phyloP scores from a whole-genome alignment of 2,113 vertebrate species.

The Atherinomorus stipes region DNA sequence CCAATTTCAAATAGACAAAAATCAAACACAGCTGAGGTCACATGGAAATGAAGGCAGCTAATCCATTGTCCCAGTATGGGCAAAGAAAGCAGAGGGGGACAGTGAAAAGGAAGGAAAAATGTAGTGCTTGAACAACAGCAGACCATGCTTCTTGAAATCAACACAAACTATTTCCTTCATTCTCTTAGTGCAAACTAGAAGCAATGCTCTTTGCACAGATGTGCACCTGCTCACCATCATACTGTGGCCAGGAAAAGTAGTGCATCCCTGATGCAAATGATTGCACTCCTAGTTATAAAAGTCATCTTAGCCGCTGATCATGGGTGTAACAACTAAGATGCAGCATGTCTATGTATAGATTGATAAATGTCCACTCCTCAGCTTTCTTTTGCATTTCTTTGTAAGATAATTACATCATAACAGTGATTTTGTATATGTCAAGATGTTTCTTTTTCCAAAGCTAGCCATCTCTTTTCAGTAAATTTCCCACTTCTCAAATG shows the following conservation, averaged over 20 bases:
- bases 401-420: slow-evolving; percentile 34
- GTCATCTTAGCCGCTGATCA: slow-evolving; percentile 17
- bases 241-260: neutral
- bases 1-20: slow-evolving; percentile 78
- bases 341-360: neutral
- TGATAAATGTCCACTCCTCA: slow-evolving; percentile 12
- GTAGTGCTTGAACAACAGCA: slow-evolving; percentile 21
- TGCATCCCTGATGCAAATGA: slow-evolving; percentile 12
- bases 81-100: slow-evolving; percentile 45
- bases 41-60: slow-evolving; percentile 47
- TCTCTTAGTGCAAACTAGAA: slow-evolving; percentile 18
- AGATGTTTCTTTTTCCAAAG: slow-evolving; percentile 35
- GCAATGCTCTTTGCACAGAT: neutral
- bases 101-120: slow-evolving; percentile 34
- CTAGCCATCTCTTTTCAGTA: slow-evolving; percentile 22
- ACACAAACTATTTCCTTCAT: neutral
- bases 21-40: slow-evolving; percentile 83
- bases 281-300: slow-evolving; percentile 33
- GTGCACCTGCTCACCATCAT: slow-evolving; percentile 43
- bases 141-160: neutral
- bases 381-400: slow-evolving; percentile 30
- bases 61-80: slow-evolving; percentile 62
- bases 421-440: slow-evolving; percentile 26
- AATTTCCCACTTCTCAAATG: slow-evolving; percentile 30
- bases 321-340: slow-evolving; percentile 31